Evolutionary conservation across 1,140 invertebrate genomes (phyloP), one percentile per base, ranked within the genome.

Genomic region (Drosophila hydei): DNA sequence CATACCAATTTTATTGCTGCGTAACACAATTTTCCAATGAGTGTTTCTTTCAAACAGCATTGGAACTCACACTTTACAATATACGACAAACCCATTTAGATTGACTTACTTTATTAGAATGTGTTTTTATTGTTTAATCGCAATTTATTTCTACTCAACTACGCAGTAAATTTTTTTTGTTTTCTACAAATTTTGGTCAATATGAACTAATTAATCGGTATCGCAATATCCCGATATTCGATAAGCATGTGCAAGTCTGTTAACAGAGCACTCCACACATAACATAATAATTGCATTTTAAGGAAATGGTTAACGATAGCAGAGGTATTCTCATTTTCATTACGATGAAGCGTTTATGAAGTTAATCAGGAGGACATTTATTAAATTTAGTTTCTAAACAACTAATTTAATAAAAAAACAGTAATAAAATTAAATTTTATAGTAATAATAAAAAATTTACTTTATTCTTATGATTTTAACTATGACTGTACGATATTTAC

Each of bases 81-180:
- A 2, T 14, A 36, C 21, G 0, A 9, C 14, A 58, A 43, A 8
- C 42, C 47, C 19, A 1, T 68, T 48, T 30, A 25, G 7, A 6
- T 59, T 0, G 38, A 87, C 83, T 87, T 88, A 88, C 83, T 52
- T 52, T 67, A 21, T 68, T 38, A 58, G 5, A 14, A 72, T 48
- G 45, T 40, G 21, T 60, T 25, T 54, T 58, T 76, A 51, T 72
- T 48, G 63, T 54, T 54, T 50, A 33, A 59, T 70, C 40, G 67
- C 52, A 59, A 58, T 67, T 50, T 73, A 76, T 88, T 70, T 65
- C 21, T 54, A 56, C 65, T 84, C 38, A 87, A 87, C 80, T 87
- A 88, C 81, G 81, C 81, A 87, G 81, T 75, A 67, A 81, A 87
- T 69, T 75, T 80, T 77, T 84, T 76, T 85, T 79, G 68, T 79